Base-by-base conservation (phyloP, 2,888 invertebrate species). In the Glaucopsyche alexis region DNA sequence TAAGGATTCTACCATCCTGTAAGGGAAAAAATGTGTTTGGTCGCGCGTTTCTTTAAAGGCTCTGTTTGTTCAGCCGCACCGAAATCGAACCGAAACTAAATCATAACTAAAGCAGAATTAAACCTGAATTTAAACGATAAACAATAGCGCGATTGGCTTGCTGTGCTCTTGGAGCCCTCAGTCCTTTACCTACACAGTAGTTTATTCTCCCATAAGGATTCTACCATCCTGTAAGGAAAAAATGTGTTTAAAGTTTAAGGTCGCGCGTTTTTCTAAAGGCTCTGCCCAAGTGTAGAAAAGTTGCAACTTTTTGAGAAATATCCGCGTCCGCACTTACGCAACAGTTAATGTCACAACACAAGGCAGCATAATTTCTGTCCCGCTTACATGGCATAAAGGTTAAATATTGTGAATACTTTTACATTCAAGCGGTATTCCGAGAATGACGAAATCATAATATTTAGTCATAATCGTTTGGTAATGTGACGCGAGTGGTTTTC, bases 401-500 rank as follows among this genome's bases (percentile, higher is more conserved):
- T 60, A 60, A 29, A 29, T 60, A 29, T 60, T 60, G 42, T 42
- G 42, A 13, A 60, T 19, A 38, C 60, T 60, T 60, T 60, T 60
- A 60, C 60, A 60, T 60, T 60, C 11, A 60, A 38, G 60, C 19
- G 29, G 11, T 60, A 29, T 60, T 60, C 13, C 29, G 29, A 60
- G 19, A 19, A 55, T 55, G 16, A 55, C 55, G 55, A 60, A 60
- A 47, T 13, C 11, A 16, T 9, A 60, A 16, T 9, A 60, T 19
- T 29, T 55, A 19, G 55, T 19, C 55, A 13, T 29, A 60, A 60
- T 13, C 11, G 60, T 60, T 60, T 19, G 52, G 11, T 13, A 13
- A 60, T 13, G 60, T 11, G 29, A 6, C 29, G 60, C 60, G 9
- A 29, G 60, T 29, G 60, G 29, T 60, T 60, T 60, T 60, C 55